phyloP scores from a whole-genome alignment of 1,140 invertebrate species.

The Zaprionus ghesquierei region DNA sequence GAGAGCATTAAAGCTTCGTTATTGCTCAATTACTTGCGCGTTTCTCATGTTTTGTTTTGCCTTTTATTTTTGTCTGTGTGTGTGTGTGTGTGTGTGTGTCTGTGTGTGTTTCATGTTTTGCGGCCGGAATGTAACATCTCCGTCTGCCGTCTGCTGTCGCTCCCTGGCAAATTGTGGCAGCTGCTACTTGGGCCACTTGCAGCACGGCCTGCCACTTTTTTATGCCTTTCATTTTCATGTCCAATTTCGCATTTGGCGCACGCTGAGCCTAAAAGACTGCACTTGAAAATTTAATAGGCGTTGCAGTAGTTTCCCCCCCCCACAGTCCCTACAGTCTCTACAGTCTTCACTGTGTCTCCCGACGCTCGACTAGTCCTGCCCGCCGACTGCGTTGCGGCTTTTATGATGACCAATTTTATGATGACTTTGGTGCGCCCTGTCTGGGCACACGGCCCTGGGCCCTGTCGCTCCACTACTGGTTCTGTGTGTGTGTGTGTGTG shows the following conservation, averaged over 20 bases:
- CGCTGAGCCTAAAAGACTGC: constrained; percentile 73
- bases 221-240: constrained; percentile 72
- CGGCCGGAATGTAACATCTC: constrained; percentile 8
- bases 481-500: background rate
- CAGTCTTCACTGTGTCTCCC: constrained; percentile 7
- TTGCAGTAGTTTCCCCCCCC: constrained; percentile 42
- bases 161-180: constrained; percentile 63
- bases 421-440: constrained; percentile 21
- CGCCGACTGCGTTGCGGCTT: constrained; percentile 41
- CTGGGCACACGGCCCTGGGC: background rate
- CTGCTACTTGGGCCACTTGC: constrained; percentile 75
- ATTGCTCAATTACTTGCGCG: constrained; percentile 42
- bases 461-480: constrained; percentile 7
- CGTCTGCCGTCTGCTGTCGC: background rate
- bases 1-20: constrained; percentile 48
- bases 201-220: constrained; percentile 32
- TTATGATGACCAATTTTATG: constrained; percentile 60
- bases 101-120: constrained; percentile 26
- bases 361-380: background rate
- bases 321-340: background rate
- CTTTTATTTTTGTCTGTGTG: constrained; percentile 1
- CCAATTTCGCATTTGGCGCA: constrained; percentile 65
- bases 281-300: constrained; percentile 76
- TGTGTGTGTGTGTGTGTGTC: background rate
- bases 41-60: constrained; percentile 21